Evolutionary conservation across 2,113 vertebrate species (phyloP), one percentile per base, ranked within the genome.

Genomic region (Coracopsis vasa): DNA sequence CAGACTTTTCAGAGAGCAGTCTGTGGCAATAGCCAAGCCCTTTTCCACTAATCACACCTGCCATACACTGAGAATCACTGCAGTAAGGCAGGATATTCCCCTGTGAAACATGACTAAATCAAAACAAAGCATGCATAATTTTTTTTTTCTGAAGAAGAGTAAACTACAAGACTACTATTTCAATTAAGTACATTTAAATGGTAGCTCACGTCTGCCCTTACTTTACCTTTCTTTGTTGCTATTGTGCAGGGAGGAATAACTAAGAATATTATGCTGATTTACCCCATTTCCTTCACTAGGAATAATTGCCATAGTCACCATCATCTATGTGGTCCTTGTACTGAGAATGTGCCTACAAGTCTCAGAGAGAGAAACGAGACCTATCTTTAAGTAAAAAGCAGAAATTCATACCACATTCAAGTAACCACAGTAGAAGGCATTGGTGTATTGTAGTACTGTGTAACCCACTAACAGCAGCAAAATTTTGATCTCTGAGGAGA

Each of bases 241-340:
- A 47, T 16, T 10, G 1, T 29, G 6, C 0, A 3, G 5, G 15
- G 4, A 61, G 19, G n/a, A 87, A 78, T 9, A 88, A n/a, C 9
- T 60, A 47, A 51, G 13, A 56, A 61, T 39, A 39, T 44, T 56
- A 4, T 18, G 56, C 9, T 29, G 17, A 31, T 56, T 67, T 66
- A 23, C 6, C 1, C 2, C 2, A 27, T 79, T 88, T 82, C 29
- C 10, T 62, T 51, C 37, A 29, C 8, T 33, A 39, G 29, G 7
- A 81, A 58, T 48, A 71, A 48, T 44, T 44, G 4, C 27, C 10
- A 19, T 39, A 21, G 42, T 37, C 27, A 39, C n/a, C 16, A 27
- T 82, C 21, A 33, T 54, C 16, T 47, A 1, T 21, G 31, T 72
- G 14, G 2, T 33, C 19, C 10, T 58, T 83, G 9, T 27, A 70